Evolutionary conservation across 2,797 vertebrate species (phyloP).

Genomic region (Eidolon dupreanum): DNA sequence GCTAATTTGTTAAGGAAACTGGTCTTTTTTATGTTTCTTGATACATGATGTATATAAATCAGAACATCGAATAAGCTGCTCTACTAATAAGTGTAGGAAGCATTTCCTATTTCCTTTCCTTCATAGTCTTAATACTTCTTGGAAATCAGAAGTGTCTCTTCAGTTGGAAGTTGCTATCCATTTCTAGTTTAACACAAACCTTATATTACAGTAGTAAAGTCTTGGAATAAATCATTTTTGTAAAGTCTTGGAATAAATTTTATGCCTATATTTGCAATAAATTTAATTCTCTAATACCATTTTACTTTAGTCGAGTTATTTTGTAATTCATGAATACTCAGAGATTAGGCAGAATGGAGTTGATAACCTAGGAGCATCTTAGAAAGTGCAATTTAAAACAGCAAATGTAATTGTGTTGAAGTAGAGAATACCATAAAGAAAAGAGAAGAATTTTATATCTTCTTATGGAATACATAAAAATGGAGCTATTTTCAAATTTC

Average conservation of each 20-base stretch:
- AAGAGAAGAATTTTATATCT: background rate
- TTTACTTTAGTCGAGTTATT: background rate
- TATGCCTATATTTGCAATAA: background rate
- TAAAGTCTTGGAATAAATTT: background rate
- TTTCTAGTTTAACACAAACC: conserved; percentile 10
- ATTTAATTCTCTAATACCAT: background rate
- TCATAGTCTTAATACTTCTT: background rate
- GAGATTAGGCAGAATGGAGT: background rate
- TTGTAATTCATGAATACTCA: background rate
- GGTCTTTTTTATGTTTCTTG: background rate
- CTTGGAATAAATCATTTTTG: background rate
- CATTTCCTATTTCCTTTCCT: background rate
- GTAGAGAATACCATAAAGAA: background rate
- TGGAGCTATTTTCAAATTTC: background rate
- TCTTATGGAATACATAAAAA: background rate
- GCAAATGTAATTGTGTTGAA: background rate
- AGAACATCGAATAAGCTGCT: background rate
- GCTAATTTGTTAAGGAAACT: background rate
- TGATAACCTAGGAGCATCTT: background rate
- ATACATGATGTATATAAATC: background rate
- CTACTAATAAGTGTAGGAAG: background rate
- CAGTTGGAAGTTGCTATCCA: background rate
- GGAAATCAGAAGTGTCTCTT: background rate
- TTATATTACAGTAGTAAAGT: background rate
- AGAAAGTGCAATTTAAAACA: background rate